A percentile compares a stretch with the other conserved stretches of the same genome.
These are phyloP conservation scores for Magallana ariakensis DNA, from an alignment of 1,140 invertebrate genomes.

Conservation along the genomic window DNA sequence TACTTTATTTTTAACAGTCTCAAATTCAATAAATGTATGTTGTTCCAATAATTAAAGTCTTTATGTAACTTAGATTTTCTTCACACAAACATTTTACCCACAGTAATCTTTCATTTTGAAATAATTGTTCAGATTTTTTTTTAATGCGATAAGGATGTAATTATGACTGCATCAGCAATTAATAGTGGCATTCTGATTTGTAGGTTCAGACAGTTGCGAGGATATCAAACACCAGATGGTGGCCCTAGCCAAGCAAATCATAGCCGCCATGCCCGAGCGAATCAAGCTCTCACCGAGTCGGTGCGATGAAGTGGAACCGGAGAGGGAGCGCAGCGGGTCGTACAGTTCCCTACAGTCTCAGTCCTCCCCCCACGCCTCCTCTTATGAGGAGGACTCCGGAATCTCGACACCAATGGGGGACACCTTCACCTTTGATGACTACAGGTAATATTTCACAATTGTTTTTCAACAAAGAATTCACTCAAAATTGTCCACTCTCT, in stretches of 20 bases:
- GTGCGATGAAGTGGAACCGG: constrained; percentile 63
- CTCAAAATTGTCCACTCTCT: not conserved
- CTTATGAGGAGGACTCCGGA: constrained; percentile 77
- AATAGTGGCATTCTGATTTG: constrained; percentile 61
- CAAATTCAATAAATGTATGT: not conserved
- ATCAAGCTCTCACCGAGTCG: constrained; percentile 85
- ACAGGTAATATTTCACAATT: constrained; percentile 64
- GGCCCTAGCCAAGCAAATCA: constrained; percentile 97
- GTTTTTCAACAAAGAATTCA: not conserved
- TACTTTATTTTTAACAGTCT: no score
- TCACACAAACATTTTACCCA: not conserved
- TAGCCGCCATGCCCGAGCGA: constrained; percentile 96
- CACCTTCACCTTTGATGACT: constrained; percentile 77
- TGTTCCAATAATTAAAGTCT: constrained; percentile 40
- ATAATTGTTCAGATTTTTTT: not conserved
- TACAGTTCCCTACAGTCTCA: constrained; percentile 76
- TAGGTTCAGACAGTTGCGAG: constrained; percentile 79
- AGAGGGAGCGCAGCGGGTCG: constrained; percentile 74
- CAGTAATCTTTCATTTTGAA: not conserved
- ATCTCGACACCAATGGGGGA: constrained; percentile 79
- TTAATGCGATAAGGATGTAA: no score
- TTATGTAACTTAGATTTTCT: constrained; percentile 45
- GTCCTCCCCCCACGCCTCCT: constrained; percentile 72
- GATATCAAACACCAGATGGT: constrained; percentile 91
- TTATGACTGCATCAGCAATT: no score